Evolutionary conservation across 2,888 invertebrate species (phyloP).

Genomic region (Chrysotoxum bicinctum): DNA sequence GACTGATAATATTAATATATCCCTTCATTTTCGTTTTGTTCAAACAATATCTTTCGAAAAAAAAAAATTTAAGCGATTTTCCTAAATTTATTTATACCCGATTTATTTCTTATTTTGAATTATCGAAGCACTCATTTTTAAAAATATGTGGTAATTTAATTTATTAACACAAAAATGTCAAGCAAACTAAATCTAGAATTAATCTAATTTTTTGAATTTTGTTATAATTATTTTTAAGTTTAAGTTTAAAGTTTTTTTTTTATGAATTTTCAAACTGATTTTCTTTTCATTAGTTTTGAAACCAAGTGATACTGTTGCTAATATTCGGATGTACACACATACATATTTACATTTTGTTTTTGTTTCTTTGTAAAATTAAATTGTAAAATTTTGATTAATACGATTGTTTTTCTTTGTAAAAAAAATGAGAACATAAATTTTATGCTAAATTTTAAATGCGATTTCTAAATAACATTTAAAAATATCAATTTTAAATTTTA

Average conservation of each 20-base stretch:
- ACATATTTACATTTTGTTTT: neutral
- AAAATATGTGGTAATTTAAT: constrained; percentile 40
- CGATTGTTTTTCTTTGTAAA: constrained; percentile 30
- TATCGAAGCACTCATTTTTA: constrained; percentile 66
- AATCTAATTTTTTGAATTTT: constrained; percentile 56
- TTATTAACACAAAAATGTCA: constrained; percentile 73
- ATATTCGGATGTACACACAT: constrained; percentile 57
- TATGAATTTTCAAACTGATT: constrained; percentile 7
- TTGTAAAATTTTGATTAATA: constrained; percentile 69
- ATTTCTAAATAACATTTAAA: constrained; percentile 69
- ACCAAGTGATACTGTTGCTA: constrained; percentile 71
- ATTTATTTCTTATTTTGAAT: constrained; percentile 1
- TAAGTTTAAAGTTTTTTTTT: constrained; percentile 12
- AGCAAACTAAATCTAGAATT: constrained; percentile 68
- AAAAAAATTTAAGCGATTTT: constrained; percentile 52
- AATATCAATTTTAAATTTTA: constrained; percentile 56
- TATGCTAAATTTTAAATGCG: constrained; percentile 46
- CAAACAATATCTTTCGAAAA: constrained; percentile 36
- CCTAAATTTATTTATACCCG: constrained; percentile 36
- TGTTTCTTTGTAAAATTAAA: constrained; percentile 32
- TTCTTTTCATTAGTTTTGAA: constrained; percentile 55
- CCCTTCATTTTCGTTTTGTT: constrained; percentile 24
- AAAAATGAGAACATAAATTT: constrained; percentile 55
- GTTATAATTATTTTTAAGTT: constrained; percentile 12
- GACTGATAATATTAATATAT: constrained; percentile 21